phyloP scores from a whole-genome alignment of 2,888 invertebrate species.

The Heliconius erato region DNA sequence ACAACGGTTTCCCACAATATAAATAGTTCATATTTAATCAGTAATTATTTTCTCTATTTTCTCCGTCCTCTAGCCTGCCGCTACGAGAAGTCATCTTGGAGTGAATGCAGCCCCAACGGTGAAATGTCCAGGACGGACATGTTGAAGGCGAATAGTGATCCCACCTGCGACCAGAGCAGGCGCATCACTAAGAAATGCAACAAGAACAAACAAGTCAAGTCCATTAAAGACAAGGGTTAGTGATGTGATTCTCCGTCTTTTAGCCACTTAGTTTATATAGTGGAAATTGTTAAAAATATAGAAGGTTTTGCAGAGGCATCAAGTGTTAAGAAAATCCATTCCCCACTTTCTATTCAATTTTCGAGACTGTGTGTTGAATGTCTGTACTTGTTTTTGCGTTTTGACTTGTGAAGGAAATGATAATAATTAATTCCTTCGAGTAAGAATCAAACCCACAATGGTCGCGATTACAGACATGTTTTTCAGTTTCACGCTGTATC shows the following conservation, averaged over 20 bases:
- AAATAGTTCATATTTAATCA: background rate
- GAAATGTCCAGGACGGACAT: conserved; percentile 94
- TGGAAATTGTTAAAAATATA: background rate
- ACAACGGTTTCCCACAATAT: too few species aligned
- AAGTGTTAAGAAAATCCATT: too few species aligned
- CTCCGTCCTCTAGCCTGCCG: conserved; percentile 88
- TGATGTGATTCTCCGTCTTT: conserved; percentile 27
- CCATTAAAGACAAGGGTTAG: conserved; percentile 87
- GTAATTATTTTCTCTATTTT: background rate
- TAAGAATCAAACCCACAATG: background rate
- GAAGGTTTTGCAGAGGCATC: too few species aligned
- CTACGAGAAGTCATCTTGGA: conserved; percentile 95
- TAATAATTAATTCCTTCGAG: background rate
- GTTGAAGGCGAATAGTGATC: conserved; percentile 93
- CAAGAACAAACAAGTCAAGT: conserved; percentile 88
- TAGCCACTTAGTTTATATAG: background rate
- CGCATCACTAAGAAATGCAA: conserved; percentile 95
- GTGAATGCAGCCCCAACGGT: conserved; percentile 92
- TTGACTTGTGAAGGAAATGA: too few species aligned
- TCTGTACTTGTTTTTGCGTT: too few species aligned
- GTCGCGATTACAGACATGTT: background rate
- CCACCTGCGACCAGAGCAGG: conserved; percentile 93
- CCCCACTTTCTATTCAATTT: too few species aligned
- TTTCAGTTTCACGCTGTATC: too few species aligned
- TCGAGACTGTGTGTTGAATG: too few species aligned